Base-by-base conservation (phyloP, 2,113 vertebrate genomes). In the Canis aureus region DNA sequence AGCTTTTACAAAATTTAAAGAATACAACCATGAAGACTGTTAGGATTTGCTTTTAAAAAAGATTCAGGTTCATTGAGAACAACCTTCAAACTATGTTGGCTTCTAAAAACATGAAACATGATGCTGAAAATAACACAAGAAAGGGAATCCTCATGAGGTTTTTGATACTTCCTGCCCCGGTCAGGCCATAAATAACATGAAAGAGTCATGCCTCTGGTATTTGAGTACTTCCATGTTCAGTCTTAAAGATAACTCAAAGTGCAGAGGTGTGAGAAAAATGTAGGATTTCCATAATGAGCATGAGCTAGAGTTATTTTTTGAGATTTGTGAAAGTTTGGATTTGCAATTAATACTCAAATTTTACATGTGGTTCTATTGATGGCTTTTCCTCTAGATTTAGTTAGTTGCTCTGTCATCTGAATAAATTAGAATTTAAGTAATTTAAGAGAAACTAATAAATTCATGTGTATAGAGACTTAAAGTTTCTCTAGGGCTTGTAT, bases 241-340 rank as follows among this genome's bases (percentile, higher is more conserved):
- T 85, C 57, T 89, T 85, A 85, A 91, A 89, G 78, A 96, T 84
- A 80, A 91, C 32, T 82, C 64, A 81, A 88, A 91, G 19, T 78
- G 69, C 89, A 94, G 94, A 95, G 97, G 90, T 96, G 94, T 98
- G 97, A 97, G 97, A 93, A 98, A 97, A 95, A 96, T 85, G 32
- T 20, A 59, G 43, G 10, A 1, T 94, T 95, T 95, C 59, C 5
- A 22, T 27, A 11, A 43, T 35, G 43, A 71, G 12, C 27, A 27
- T 4, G 73, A 59, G 1, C 32, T 80, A 27, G 35, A 59, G 25
- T 11, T 73, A 9, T 51, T 29, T 53, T 67, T 22, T 76, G 80
- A 43, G 57, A 80, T 91, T 80, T 96, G 8, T 71, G 23, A 38
- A 82, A 82, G 89, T 91, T 49, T 66, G 3, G 16, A 10, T 22